Percentiles rank a stretch among this genome's conserved stretches.
Conservation (phyloP, 1,140 invertebrate species). For the Drosophila serrata region DNA sequence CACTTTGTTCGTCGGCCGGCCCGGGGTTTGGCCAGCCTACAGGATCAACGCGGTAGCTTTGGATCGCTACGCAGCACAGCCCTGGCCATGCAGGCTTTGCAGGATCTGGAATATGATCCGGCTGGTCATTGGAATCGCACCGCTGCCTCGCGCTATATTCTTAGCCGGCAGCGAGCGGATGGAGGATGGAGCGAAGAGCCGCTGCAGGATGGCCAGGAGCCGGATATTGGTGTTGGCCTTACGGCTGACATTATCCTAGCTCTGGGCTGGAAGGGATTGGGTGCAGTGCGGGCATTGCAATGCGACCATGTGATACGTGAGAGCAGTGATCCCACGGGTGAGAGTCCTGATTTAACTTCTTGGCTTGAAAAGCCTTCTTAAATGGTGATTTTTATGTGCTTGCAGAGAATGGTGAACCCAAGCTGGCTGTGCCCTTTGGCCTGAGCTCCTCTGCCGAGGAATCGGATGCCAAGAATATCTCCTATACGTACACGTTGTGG, state of each 20-base stretch:
- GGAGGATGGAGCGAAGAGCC: constrained; percentile 91
- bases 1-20: constrained; percentile 92
- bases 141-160: constrained; percentile 90
- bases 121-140: constrained; percentile 91
- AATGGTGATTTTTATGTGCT: too few species aligned
- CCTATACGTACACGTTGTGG: constrained; percentile 94
- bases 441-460: constrained; percentile 87
- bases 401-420: constrained; percentile 82
- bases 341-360: not conserved
- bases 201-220: constrained; percentile 84
- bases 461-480: constrained; percentile 89
- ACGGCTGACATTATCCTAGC: constrained; percentile 92
- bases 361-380: too few species aligned
- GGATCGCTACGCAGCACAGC: constrained; percentile 93
- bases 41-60: constrained; percentile 92
- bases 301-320: constrained; percentile 87
- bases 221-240: constrained; percentile 86
- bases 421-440: constrained; percentile 83
- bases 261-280: constrained; percentile 89
- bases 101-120: constrained; percentile 89
- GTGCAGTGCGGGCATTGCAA: constrained; percentile 89
- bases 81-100: constrained; percentile 91
- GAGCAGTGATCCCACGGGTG: constrained; percentile 80
- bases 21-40: constrained; percentile 90
- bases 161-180: constrained; percentile 90